These are phyloP conservation scores for Mystacides longicornis DNA, from an alignment of 2,888 invertebrate species.

Conservation along the genomic window DNA sequence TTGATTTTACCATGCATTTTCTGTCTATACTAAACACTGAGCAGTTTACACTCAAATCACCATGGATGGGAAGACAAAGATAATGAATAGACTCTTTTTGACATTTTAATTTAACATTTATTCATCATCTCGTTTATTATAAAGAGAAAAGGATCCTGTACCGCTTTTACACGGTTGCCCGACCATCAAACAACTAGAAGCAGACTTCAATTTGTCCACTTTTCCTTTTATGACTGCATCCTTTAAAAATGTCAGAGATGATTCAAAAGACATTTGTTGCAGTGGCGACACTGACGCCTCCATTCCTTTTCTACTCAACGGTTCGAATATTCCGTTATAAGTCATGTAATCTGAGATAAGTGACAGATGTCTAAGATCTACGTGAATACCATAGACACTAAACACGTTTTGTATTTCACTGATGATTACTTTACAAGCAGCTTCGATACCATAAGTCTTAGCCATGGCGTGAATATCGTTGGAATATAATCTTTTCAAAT, in stretches of 20 bases:
- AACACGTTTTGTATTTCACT: conserved; percentile 96
- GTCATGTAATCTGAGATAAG: conserved; percentile 98
- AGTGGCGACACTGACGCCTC: conserved; percentile 85
- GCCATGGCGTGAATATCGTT: conserved; percentile 93
- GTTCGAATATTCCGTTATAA: conserved; percentile 79
- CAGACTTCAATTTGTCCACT: conserved; percentile 68
- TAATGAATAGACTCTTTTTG: too few species aligned
- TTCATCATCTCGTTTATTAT: conserved; percentile 13
- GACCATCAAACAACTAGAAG: conserved; percentile 80
- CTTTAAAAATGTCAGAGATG: conserved; percentile 77
- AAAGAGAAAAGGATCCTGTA: conserved; percentile 64
- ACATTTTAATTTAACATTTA: too few species aligned
- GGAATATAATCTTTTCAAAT: conserved; percentile 77
- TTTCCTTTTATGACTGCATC: conserved; percentile 67
- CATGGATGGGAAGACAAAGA: too few species aligned
- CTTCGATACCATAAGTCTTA: conserved; percentile 91
- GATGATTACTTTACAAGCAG: conserved; percentile 83
- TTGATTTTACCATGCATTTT: too few species aligned
- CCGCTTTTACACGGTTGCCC: conserved; percentile 78
- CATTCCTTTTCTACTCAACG: conserved; percentile 88
- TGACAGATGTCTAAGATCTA: conserved; percentile 88
- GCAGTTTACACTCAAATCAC: too few species aligned
- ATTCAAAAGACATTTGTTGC: conserved; percentile 98
- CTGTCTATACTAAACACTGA: too few species aligned
- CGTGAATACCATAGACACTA: conserved; percentile 92